Evolutionary conservation across 2,888 invertebrate species (phyloP).

Genomic region (Orchesellides sinensis): DNA sequence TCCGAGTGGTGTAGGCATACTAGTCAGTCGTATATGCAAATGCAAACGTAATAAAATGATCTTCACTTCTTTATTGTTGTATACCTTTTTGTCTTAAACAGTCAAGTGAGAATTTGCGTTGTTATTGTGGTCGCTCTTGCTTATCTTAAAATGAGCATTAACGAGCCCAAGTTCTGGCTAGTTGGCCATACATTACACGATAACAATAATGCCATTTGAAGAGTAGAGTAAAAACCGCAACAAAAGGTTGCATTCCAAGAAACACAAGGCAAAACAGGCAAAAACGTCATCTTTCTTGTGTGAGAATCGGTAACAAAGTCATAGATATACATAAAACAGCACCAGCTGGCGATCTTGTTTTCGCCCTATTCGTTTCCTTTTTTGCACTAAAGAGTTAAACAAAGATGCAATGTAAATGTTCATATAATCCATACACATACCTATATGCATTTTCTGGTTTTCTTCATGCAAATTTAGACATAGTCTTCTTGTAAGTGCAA

Average conservation of each 20-base stretch:
- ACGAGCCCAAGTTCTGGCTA: background rate
- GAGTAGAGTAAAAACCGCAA: slow-evolving; percentile 24
- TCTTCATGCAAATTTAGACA: too few species aligned
- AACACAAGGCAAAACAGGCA: background rate
- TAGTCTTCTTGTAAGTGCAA: too few species aligned
- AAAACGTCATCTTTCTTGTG: slow-evolving; percentile 19
- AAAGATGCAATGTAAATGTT: background rate
- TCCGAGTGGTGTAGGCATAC: too few species aligned
- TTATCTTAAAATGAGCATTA: slow-evolving; percentile 6
- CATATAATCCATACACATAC: background rate
- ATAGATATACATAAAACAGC: background rate
- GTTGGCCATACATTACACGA: too few species aligned
- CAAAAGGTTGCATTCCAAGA: slow-evolving; percentile 9
- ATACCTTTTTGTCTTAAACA: background rate
- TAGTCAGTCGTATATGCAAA: too few species aligned
- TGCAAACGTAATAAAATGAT: too few species aligned
- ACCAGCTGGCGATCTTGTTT: slow-evolving; percentile 10
- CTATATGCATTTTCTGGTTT: background rate
- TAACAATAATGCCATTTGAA: background rate
- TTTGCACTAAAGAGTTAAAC: slow-evolving; percentile 13
- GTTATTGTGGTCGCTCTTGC: background rate
- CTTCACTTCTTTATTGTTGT: too few species aligned
- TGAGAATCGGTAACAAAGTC: slow-evolving; percentile 21
- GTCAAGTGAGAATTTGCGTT: slow-evolving; percentile 8
- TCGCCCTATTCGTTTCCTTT: slow-evolving; percentile 29